Evolutionary conservation across 2,113 vertebrate species (phyloP), one percentile per base, ranked within the genome.

Genomic region (Myrmecophaga tridactyla): DNA sequence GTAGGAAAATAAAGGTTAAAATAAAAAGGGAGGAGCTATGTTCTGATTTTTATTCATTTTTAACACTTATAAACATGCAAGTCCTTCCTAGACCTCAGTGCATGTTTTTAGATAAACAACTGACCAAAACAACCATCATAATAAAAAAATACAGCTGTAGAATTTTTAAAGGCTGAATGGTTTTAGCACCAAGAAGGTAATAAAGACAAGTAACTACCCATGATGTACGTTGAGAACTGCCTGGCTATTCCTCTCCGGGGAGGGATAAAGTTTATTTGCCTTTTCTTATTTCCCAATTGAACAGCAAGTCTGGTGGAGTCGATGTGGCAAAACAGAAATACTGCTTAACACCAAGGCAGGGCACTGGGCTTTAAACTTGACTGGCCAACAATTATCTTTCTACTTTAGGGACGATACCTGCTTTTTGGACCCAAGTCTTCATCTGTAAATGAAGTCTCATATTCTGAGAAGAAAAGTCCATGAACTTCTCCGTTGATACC

Each of bases 1-100:
- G 80, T 78, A 56, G 75, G 62, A 87, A 81, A 97, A 90, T 88
- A 75, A 93, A 90, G 43, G 23, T 92, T 78, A 92, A 97, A 76
- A 72, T 85, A 41, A 75, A 94, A 65, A 72, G 20, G 11, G 14
- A 63, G 48, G 36, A 60, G 6, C 67, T 83, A 51, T 53, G 4
- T 39, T 80, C 73, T 87, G 53, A 77, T 81, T 86, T 85, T 87
- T 60, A 75, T 87, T 93, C 87, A 69, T 92, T 87, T 93, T 93
- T 86, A 82, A 83, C 20, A 82, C 20, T 82, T 87, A 53, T 6
- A 77, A 75, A 94, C 67, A 88, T 48, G 6, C 7, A 87, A 34
- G 4, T 53, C 18, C 86, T 89, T 76, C n/a, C 46, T 89, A 91
- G 53, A 53, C 31, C 18, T 78, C 51, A 51, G 4, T 78, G 39